Percentiles rank a stretch among this genome's conserved stretches.
phyloP scores from a whole-genome alignment of 2,113 vertebrate species.

The Ictalurus furcatus region DNA sequence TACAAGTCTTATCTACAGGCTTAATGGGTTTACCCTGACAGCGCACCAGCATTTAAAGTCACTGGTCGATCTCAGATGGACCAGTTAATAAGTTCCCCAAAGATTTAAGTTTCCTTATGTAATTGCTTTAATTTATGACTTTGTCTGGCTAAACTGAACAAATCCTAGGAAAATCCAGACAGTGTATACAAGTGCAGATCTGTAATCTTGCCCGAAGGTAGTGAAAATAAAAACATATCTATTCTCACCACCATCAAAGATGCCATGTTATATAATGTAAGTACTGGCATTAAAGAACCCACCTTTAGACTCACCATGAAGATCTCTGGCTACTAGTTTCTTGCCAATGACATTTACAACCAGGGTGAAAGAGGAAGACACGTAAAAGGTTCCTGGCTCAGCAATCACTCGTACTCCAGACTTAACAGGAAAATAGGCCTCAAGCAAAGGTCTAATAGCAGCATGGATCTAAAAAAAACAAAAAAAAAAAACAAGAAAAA shows the following conservation, averaged over 20 bases:
- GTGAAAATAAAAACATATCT: neutral
- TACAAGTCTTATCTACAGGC: neutral
- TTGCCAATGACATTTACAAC: conserved; percentile 92
- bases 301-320: conserved; percentile 80
- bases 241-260: too few species aligned
- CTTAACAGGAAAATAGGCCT: conserved; percentile 87
- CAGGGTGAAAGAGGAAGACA: conserved; percentile 91
- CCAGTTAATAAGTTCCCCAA: neutral
- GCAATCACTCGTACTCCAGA: conserved; percentile 89
- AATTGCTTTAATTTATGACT: neutral
- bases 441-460: conserved; percentile 84
- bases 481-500: too few species aligned
- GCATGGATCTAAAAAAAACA: conserved; percentile 77
- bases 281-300: conserved; percentile 25
- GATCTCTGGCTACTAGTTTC: conserved; percentile 78
- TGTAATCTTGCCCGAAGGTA: neutral
- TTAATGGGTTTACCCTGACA: neutral
- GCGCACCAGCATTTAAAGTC: neutral
- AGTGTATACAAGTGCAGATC: neutral
- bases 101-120: neutral
- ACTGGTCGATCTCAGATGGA: neutral
- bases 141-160: neutral
- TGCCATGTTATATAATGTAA: neutral
- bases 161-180: neutral
- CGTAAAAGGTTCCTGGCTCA: conserved; percentile 89